Conservation (phyloP, 1,140 invertebrate genomes). For the Micrasema minimum region DNA sequence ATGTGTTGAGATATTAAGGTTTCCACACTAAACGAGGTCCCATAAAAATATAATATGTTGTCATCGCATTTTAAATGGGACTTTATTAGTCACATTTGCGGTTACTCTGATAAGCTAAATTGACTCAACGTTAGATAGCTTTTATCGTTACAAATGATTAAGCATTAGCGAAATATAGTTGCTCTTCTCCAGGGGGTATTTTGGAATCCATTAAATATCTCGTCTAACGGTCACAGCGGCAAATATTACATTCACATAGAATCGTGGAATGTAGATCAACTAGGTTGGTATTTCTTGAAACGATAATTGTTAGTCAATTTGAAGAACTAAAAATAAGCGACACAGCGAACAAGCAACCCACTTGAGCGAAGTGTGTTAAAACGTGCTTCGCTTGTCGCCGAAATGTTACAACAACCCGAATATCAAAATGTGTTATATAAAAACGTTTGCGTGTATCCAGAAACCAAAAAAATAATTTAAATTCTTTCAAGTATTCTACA, state of each 20-base stretch:
- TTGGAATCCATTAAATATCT: too few species aligned
- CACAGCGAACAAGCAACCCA: constrained; percentile 8
- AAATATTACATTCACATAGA: background rate
- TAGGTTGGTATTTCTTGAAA: background rate
- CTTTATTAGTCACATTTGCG: constrained; percentile 11
- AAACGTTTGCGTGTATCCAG: background rate
- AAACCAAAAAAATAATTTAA: background rate
- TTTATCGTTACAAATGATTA: too few species aligned
- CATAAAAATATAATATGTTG: constrained; percentile 27
- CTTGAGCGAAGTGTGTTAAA: constrained; percentile 22
- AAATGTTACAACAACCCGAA: constrained; percentile 23
- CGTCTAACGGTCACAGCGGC: background rate
- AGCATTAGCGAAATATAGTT: background rate
- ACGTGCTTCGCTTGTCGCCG: constrained; percentile 4
- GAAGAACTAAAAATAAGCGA: constrained; percentile 14
- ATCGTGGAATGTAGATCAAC: constrained; percentile 2
- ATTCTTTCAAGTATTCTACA: too few species aligned
- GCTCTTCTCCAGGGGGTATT: background rate
- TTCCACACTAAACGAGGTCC: constrained; percentile 36
- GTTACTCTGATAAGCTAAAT: too few species aligned
- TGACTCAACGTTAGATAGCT: too few species aligned
- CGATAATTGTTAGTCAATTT: constrained; percentile 10
- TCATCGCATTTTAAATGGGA: constrained; percentile 12
- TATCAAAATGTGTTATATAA: constrained; percentile 1
- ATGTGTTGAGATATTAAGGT: constrained; percentile 25